Evolutionary conservation across 1,140 invertebrate genomes (phyloP), one percentile per base, ranked within the genome.

Genomic region (Drosophila bocki): DNA sequence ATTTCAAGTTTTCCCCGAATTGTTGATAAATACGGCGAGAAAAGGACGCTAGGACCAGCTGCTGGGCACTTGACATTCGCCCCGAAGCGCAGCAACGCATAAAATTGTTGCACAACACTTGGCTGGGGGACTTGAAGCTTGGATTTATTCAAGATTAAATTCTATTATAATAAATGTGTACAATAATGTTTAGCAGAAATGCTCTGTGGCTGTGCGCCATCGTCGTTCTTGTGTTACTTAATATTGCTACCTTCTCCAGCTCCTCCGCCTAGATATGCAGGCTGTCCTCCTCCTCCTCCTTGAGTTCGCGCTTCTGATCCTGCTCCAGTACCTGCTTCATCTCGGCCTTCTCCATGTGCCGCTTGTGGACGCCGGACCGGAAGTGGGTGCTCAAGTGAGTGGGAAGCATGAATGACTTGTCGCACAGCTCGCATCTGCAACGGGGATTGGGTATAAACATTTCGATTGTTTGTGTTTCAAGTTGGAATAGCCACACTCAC

Each of bases 291-390:
- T 88, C 84, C 68, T 84, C 87, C 50, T 84, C 80, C 53, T 85
- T 85, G 13, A 88, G 69, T 33, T 85, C 76, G 22, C 77, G 48
- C 17, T 75, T 82, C 15, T 79, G 85, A 17, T 88, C 85, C 13
- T 94, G 29, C 93, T 94, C 79, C 93, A 94, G 71, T 93, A 93
- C 42, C 80, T 91, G 82, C 92, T 94, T 86, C 93, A 94, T 78
- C 93, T 94, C 29, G 93, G 94, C 62, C 93, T 90, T 90, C 32
- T 90, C 85, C 39, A 86, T 59, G 9, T 84, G 87, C 7, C 86
- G 61, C 42, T 90, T 90, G 22, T 90, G 85, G 5, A 86, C 86
- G 2, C 78, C 82, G 6, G 85, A 91, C 2, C 85, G 81, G 61
- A 74, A 82, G 63, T 90, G 85, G n/a, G 85, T 90, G 48, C 78